Evolutionary conservation across 1,140 invertebrate genomes (phyloP), one percentile per base, ranked within the genome.

Genomic region (Temnothorax nylanderi): DNA sequence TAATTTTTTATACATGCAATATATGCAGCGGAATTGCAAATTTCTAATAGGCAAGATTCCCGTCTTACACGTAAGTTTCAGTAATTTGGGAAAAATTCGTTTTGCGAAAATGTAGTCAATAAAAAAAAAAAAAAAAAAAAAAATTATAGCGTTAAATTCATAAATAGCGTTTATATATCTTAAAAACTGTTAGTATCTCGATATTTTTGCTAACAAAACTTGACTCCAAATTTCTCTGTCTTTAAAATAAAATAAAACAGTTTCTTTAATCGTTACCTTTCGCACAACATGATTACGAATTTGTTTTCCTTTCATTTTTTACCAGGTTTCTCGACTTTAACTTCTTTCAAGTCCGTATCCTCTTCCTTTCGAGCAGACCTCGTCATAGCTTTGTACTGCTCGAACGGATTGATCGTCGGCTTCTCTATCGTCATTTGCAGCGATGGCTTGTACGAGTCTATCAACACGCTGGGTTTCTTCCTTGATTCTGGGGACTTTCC

Each of bases 361-460:
- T 87, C 60, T 16, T 88, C 62, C 34, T 69, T 56, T 21, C 3
- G 47, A 34, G 75, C 65, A 64, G 64, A 7, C 10, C 87, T 81
- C 18, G 89, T 80, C 0, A 78, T 91, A 11, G 81, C 82, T 76
- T 37, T 87, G 60, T 92, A 93, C 21, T 92, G 81, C n/a, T 90
- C 84, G 13, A 90, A 93, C 0, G 88, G 88, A 90, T 90, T 85
- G 13, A 87, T 72, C 26, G 10, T 49, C 2, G 92, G 91, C 67
- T 91, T 92, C 6, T 94, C 92, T 65, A 94, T 78, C 37, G 88
- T 91, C 1, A 91, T 58, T 80, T 93, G 92, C 1, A 88, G 21
- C 16, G 90, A 49, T 10, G 91, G 65, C 54, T 92, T 91, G 49
- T 93, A 93, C 37, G 85, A 91, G 26, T 92, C 88, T 85, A 92